Evolutionary conservation across 2,797 vertebrate genomes (phyloP).

Genomic region (Tangara arthus): DNA sequence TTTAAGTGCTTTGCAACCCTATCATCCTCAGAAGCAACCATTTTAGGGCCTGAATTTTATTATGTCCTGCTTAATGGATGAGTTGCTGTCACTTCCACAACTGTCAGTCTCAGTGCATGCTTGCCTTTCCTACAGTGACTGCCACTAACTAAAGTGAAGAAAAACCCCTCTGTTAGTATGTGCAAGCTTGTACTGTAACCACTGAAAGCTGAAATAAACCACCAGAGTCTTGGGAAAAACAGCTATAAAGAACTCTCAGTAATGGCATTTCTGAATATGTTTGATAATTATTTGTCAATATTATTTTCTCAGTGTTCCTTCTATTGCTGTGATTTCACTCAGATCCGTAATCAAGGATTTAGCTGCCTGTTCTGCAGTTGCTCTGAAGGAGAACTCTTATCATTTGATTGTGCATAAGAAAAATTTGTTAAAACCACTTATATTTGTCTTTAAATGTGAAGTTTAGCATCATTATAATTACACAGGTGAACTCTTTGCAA

Average conservation of each 20-base stretch:
- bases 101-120: background rate
- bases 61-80: background rate
- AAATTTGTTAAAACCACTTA: conserved; percentile 1
- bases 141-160: background rate
- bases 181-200: background rate
- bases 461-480: background rate
- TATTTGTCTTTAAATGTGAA: background rate
- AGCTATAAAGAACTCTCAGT: background rate
- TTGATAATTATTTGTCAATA: background rate
- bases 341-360: background rate
- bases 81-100: background rate
- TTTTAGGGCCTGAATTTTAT: background rate
- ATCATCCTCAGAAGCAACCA: fast-evolving
- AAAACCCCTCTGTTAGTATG: background rate
- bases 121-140: background rate
- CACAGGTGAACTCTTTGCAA: background rate
- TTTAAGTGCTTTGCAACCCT: background rate
- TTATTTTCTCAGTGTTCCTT: background rate
- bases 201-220: background rate
- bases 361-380: background rate
- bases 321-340: background rate
- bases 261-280: background rate
- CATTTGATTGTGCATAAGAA: background rate
- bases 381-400: background rate
- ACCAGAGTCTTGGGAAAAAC: background rate